Evolutionary conservation across 2,888 invertebrate species (phyloP), one percentile per base, ranked within the genome.

Genomic region (Dioctria linearis): DNA sequence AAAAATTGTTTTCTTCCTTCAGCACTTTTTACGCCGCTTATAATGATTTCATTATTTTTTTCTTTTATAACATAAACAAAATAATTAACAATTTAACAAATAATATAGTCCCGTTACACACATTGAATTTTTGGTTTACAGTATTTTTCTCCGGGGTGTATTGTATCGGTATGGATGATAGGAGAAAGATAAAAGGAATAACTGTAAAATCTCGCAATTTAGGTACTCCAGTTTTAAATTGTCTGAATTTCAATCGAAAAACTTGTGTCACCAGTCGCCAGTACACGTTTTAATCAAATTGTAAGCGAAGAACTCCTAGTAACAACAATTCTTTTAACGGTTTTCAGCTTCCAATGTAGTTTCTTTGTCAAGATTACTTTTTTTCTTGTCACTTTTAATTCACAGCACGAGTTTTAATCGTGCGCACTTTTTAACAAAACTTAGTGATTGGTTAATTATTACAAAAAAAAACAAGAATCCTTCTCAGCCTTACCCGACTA

Each of bases 101-200:
- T 54, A 49, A 49, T 69, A 25, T 3, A 69, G 69, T 69, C 69
- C 69, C 69, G 69, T 69, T 69, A 69, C 51, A 51, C 69, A 69
- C 69, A 69, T 69, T 51, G 11, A 69, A 69, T 69, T 69, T 39
- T 39, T 54, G 37, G 46, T 25, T 46, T n/a, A 5, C 49, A 43
- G 25, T 25, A 5, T 4, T 3, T 25, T 39, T 61, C 61, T 0
- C 4, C 61, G 25, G 61, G 37, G 37, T 11, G n/a, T 13, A 11
- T 5, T 1, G 59, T 11, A 8, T 5, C 5, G 59, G 5, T 11
- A 46, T 9, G 51, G 40, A 51, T 43, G 49, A 69, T 49, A 25
- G 69, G 69, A 43, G 67, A 13, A 51, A 69, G 49, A 51, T 49
- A 39, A 51, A 39, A 69, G 37, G 51, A 43, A 69, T 49, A 69